Evolutionary conservation across 2,888 invertebrate genomes (phyloP), one percentile per base, ranked within the genome.

Genomic region (Troides aeacus): DNA sequence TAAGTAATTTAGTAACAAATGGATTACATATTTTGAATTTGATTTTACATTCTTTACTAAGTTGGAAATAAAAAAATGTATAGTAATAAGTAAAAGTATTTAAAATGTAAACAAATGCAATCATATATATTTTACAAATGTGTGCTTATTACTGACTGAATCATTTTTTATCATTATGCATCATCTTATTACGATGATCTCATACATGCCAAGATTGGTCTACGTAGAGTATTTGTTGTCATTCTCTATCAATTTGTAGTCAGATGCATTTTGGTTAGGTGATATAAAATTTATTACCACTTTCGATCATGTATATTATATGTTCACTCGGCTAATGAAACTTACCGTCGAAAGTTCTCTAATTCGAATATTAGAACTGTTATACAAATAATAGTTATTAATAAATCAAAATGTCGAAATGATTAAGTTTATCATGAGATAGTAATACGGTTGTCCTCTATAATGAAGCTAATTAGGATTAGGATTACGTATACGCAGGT

Each of bases 111-210:
- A 50, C 15, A 15, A 17, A 50, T 50, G 18, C 50, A 50, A 50
- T 50, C 17, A 50, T 50, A 18, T 39, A 39, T 50, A 50, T 50
- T 17, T 18, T 2, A 50, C 5, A 50, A 18, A 17, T 50, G 15
- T 17, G 50, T 50, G 50, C 18, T 50, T 50, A 50, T 50, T 50
- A 50, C 15, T 5, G 3, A 50, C 15, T 50, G 12, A 50, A 15
- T 50, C 50, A 57, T 21, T 4, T 57, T 57, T 66, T 67, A 62
- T 62, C 62, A 53, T 30, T 53, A 39, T 58, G 18, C 53, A 57
- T 62, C 62, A n/a, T 5, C 46, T 57, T 8, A n/a, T 56, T 8
- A 56, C 21, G 23, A 57, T 57, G 21, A 57, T 57, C 57, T 57
- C 57, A 57, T 57, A 18, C 10, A 57, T 21, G 53, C 7, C 15